phyloP scores from a whole-genome alignment of 35 echinoderm and acorn worm species.

The Strongylocentrotus purpuratus region DNA sequence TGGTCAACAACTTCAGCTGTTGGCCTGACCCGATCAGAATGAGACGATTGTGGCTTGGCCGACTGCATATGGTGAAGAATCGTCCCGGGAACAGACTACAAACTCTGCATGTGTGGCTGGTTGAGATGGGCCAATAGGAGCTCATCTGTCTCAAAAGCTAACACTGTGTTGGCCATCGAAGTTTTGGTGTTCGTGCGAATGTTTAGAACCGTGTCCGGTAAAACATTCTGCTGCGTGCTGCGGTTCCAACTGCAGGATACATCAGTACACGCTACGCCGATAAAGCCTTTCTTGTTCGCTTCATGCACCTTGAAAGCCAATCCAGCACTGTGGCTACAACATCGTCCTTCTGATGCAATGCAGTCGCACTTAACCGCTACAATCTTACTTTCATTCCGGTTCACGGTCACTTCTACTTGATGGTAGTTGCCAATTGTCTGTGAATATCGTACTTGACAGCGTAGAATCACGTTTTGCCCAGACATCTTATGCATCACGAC shows the following conservation, averaged over 20 bases:
- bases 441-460: conserved; percentile 32
- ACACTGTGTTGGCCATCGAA: conserved; percentile 26
- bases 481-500: conserved; percentile 19
- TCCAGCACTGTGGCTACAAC: conserved; percentile 13
- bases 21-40: background rate
- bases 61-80: conserved; percentile 14
- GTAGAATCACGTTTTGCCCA: conserved; percentile 13
- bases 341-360: conserved; percentile 41
- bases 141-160: conserved; percentile 43
- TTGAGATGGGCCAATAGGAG: conserved; percentile 13
- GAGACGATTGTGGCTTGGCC: background rate
- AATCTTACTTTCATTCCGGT: background rate
- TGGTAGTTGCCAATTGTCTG: conserved; percentile 52
- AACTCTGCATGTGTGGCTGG: conserved; percentile 23
- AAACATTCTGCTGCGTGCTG: conserved; percentile 46
- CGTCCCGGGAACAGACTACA: conserved; percentile 11
- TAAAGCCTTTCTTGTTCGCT: conserved; percentile 54
- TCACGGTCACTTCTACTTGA: conserved; percentile 33
- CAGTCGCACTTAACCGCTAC: conserved; percentile 42
- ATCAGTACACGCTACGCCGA: conserved; percentile 37
- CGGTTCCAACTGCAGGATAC: conserved; percentile 43
- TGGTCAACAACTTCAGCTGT: background rate
- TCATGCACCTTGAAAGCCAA: conserved; percentile 42
- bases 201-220: conserved; percentile 42
- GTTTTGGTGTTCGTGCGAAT: conserved; percentile 33